Conservation (phyloP, 2,113 vertebrate genomes). For the Siphamia tubifer region DNA sequence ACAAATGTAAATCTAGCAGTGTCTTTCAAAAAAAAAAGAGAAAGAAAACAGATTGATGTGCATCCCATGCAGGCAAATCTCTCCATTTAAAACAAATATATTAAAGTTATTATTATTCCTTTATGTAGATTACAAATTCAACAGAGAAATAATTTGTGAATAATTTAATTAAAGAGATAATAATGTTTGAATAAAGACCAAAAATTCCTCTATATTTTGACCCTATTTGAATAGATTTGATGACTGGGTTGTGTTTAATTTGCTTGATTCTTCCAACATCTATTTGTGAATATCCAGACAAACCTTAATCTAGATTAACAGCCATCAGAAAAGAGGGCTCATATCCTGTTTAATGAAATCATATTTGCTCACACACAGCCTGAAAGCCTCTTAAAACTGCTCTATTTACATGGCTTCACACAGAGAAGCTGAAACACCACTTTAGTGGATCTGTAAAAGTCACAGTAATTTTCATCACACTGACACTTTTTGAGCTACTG, state of each 20-base stretch:
- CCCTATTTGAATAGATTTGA: conserved; percentile 65
- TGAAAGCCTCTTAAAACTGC: conserved; percentile 67
- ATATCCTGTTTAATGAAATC: conserved; percentile 75
- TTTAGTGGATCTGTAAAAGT: conserved; percentile 4
- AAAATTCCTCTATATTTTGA: conserved; percentile 54
- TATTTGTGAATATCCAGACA: conserved; percentile 65
- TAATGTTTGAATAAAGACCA: conserved; percentile 60
- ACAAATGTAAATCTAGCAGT: conserved; percentile 74
- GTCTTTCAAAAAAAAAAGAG: conserved; percentile 45
- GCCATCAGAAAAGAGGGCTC: conserved; percentile 62
- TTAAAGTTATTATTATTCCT: conserved; percentile 77
- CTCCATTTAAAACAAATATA: conserved; percentile 74
- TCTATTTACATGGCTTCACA: conserved; percentile 59
- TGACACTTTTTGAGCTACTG: conserved; percentile 3
- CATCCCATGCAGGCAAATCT: conserved; percentile 73
- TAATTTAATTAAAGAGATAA: conserved; percentile 83
- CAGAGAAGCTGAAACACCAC: conserved; percentile 37
- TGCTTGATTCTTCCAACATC: conserved; percentile 52
- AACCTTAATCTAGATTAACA: conserved; percentile 73
- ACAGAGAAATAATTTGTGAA: conserved; percentile 71
- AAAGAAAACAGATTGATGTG: conserved; percentile 55
- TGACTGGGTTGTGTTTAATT: conserved; percentile 62
- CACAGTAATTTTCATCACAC: conserved; percentile 19
- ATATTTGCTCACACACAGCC: conserved; percentile 56
- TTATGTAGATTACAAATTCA: conserved; percentile 72